These are phyloP conservation scores for Erythrolamprus reginae DNA, from an alignment of 2,113 vertebrate genomes.

Conservation along the genomic window DNA sequence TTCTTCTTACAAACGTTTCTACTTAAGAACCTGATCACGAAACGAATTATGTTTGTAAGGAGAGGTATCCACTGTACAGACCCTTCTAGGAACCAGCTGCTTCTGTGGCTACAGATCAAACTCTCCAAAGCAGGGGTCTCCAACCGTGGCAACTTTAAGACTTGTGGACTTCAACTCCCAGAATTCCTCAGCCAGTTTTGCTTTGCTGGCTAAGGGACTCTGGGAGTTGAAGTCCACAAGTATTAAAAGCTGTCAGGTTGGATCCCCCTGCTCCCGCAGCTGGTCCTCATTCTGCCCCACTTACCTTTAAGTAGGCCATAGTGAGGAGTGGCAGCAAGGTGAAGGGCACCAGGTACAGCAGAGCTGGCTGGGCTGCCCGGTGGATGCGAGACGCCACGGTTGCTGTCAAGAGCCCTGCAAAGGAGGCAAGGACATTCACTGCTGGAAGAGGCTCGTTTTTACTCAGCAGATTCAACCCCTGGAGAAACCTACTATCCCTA, in stretches of 20 bases:
- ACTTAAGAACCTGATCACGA: no score
- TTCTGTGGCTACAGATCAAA: neutral
- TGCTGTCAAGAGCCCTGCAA: constrained; percentile 90
- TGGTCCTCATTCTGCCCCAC: constrained; percentile 11
- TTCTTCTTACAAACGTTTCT: no score
- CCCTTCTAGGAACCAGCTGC: neutral
- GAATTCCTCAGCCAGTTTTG: no score
- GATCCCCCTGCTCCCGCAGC: neutral
- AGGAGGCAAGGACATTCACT: neutral
- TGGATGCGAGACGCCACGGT: constrained; percentile 98
- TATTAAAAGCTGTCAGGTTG: no score
- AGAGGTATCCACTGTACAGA: no score
- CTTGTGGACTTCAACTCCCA: no score
- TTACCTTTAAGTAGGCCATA: constrained; percentile 99
- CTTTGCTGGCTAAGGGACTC: no score
- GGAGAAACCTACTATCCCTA: neutral
- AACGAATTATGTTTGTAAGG: no score
- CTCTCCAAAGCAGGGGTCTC: neutral
- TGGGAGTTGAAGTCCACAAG: no score
- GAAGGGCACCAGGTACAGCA: constrained; percentile 98
- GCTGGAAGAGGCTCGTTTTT: neutral
- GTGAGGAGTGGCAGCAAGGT: constrained; percentile 99
- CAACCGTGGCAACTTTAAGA: no score
- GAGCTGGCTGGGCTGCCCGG: constrained; percentile 94
- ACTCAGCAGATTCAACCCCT: neutral